These are phyloP conservation scores for Andrena camellia DNA, from an alignment of 2,888 invertebrate genomes.

Conservation along the genomic window DNA sequence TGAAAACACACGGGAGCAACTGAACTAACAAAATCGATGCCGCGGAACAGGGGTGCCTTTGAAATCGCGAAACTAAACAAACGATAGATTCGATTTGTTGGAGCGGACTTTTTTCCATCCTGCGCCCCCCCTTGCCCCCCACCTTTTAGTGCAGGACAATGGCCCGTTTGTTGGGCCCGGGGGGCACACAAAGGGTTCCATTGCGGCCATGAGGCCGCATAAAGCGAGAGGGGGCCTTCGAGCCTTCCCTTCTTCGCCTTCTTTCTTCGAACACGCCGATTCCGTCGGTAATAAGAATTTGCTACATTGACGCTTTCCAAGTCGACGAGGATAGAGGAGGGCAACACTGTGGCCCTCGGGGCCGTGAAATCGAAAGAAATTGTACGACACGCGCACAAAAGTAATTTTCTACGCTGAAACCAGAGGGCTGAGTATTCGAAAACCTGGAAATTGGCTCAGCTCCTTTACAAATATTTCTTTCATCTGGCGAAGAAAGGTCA, in stretches of 20 bases:
- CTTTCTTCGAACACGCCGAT: slow-evolving; percentile 55
- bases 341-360: slow-evolving; percentile 12
- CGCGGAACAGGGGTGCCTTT: slow-evolving; percentile 33
- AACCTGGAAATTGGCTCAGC: neutral
- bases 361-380: slow-evolving; percentile 40
- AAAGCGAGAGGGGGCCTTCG: slow-evolving; percentile 40
- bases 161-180: slow-evolving; percentile 76
- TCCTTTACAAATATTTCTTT: neutral
- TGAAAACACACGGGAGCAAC: slow-evolving; percentile 28
- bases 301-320: slow-evolving; percentile 30
- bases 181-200: slow-evolving; percentile 75
- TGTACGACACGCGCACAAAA: slow-evolving; percentile 8
- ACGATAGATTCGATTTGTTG: slow-evolving; percentile 77
- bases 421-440: neutral
- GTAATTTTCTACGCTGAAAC: neutral
- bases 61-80: slow-evolving; percentile 76
- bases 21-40: slow-evolving; percentile 41
- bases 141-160: slow-evolving; percentile 70
- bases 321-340: neutral
- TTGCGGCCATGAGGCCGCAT: slow-evolving; percentile 67
- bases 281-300: slow-evolving; percentile 55
- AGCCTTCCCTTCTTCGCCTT: slow-evolving; percentile 26
- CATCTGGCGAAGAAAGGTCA: neutral
- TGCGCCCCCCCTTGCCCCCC: slow-evolving; percentile 37
- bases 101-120: slow-evolving; percentile 72